phyloP scores from a whole-genome alignment of 2,113 vertebrate genomes.

The Festucalex cinctus region DNA sequence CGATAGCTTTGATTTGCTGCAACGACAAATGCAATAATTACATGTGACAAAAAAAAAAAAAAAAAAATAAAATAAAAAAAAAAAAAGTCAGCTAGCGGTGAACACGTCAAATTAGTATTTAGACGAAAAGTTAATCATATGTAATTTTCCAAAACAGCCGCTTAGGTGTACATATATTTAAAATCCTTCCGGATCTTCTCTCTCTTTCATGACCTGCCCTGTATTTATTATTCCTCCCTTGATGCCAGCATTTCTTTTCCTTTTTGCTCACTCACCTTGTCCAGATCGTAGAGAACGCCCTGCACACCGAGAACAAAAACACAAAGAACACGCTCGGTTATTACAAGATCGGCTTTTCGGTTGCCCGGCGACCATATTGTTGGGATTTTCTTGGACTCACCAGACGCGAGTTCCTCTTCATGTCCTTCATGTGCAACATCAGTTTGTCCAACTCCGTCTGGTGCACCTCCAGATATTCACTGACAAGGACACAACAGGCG shows the following conservation, averaged over 20 bases:
- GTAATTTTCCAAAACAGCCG: neutral
- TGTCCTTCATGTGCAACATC: conserved; percentile 89
- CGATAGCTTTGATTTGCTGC: conserved; percentile 97
- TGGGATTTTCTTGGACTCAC: conserved; percentile 67
- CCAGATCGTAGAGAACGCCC: conserved; percentile 96
- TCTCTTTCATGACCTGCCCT: neutral
- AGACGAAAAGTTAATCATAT: neutral
- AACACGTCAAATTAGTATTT: conserved; percentile 3
- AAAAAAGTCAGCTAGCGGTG: neutral
- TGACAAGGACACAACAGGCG: conserved; percentile 39
- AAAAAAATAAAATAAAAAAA: too few species aligned
- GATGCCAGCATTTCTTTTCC: neutral
- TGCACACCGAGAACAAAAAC: conserved; percentile 57
- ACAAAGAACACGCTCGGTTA: conserved; percentile 10
- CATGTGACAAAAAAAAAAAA: neutral
- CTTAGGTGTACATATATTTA: neutral
- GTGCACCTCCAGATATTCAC: conserved; percentile 93
- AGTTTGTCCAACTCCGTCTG: conserved; percentile 93
- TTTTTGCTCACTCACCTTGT: conserved; percentile 82
- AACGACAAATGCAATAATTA: conserved; percentile 25
- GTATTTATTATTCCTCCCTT: neutral
- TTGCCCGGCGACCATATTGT: neutral
- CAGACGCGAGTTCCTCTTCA: conserved; percentile 97
- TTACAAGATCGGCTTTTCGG: neutral
- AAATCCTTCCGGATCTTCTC: neutral